Evolutionary conservation across 2,113 vertebrate genomes (phyloP), one percentile per base, ranked within the genome.

Genomic region (Probosciger aterrimus): DNA sequence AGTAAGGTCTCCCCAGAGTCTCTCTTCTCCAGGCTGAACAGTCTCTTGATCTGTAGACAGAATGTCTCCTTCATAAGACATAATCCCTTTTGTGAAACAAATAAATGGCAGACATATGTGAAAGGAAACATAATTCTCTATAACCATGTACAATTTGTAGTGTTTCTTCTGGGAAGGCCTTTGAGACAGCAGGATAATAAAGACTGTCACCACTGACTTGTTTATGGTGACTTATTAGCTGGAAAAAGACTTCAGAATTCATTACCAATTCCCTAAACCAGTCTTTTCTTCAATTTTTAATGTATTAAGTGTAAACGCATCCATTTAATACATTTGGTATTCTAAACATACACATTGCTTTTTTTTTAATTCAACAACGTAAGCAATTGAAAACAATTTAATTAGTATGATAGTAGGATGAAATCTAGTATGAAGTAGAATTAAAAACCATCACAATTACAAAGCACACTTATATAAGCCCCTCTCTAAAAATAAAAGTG

Each of bases 311-410:
- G 41, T 77, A 95, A 93, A 84, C 28, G 93, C 19, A 47, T 90
- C 78, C 44, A 85, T 84, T 90, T 92, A 79, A 96, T 43, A 44
- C 2, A 89, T 96, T 95, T 91, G 59, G 39, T 88, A 92, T 94
- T 96, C 92, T 75, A 97, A 94, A 82, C 41, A 71, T 73, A 94
- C 25, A 62, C 44, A 80, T 41, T 62, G 81, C n/a, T 76, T 19
- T 64, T 70, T 89, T 96, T 87, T 90, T 85, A 95, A 90, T 85
- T 96, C 88, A 95, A 94, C 46, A 64, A 86, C 46, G 80, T 55
- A 96, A 94, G 14, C 76, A 95, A 93, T 85, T 80, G 57, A 91
- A 92, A 88, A 24, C 33, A 83, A 94, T 82, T 78, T 91, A 90
- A 95, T 97, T 68, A 91, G 28, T 30, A 35, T 28, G 39, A 57